Percentiles rank a stretch among this genome's conserved stretches.
Conservation (phyloP, 2,797 vertebrate genomes). For the Hipposideros larvatus region DNA sequence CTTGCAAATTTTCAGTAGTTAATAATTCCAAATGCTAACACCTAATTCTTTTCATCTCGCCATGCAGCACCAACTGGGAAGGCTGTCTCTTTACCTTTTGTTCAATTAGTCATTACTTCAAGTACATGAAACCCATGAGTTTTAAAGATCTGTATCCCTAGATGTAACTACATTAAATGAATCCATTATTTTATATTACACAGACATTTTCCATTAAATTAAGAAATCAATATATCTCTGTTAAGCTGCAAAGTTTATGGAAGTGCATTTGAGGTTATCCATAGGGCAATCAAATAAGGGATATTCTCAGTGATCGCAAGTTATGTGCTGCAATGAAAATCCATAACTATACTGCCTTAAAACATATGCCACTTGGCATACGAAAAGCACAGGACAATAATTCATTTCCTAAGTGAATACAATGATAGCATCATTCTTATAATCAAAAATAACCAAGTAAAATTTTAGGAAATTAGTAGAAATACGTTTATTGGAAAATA, state of each 20-base stretch:
- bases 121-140: neutral
- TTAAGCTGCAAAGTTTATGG: conserved; percentile 44
- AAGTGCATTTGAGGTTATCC: conserved; percentile 54
- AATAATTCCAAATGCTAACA: neutral
- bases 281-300: neutral
- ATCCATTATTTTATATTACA: conserved; percentile 60
- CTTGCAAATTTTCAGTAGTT: neutral
- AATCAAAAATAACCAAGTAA: neutral
- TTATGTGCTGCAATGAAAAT: neutral
- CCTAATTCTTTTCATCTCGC: neutral
- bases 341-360: neutral
- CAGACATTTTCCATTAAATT: conserved; percentile 66
- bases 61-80: neutral
- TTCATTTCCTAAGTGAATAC: neutral
- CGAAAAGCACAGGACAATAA: neutral
- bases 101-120: neutral
- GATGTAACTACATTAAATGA: conserved; percentile 59
- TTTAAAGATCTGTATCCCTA: conserved; percentile 17
- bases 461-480: neutral
- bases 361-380: neutral
- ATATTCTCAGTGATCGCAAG: conserved; percentile 25
- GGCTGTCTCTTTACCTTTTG: neutral
- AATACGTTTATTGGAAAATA: neutral
- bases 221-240: conserved; percentile 66
- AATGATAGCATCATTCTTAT: neutral